These are phyloP conservation scores for Piezodorus guildinii DNA, from an alignment of 1,140 invertebrate species.

Conservation along the genomic window DNA sequence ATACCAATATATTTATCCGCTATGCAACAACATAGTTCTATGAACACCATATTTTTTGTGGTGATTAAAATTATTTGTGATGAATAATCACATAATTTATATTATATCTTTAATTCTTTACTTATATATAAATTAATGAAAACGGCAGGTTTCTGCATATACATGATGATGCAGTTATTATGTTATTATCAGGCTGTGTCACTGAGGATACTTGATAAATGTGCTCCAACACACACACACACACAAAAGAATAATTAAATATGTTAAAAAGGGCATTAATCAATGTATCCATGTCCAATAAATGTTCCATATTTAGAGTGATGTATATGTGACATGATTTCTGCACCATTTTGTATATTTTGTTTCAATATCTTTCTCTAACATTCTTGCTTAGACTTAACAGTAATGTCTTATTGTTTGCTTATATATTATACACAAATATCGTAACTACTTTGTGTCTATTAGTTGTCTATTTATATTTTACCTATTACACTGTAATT, in stretches of 20 bases:
- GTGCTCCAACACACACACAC: background rate
- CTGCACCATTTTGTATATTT: conserved; percentile 17
- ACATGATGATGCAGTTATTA: conserved; percentile 1
- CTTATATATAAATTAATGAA: conserved; percentile 19
- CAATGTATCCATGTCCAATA: conserved; percentile 6
- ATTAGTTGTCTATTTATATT: conserved; percentile 24
- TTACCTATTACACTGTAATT: conserved; percentile 21
- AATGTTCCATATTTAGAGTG: conserved; percentile 12
- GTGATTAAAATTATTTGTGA: conserved; percentile 12
- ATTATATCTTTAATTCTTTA: conserved; percentile 19
- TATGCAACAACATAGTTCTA: conserved; percentile 21
- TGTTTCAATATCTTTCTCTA: conserved; percentile 23
- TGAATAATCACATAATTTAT: conserved; percentile 17
- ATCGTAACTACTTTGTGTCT: conserved; percentile 25
- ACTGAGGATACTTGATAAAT: conserved; percentile 14
- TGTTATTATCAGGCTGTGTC: conserved; percentile 15
- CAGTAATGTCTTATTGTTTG: conserved; percentile 21
- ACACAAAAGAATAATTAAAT: background rate
- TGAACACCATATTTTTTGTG: conserved; percentile 19
- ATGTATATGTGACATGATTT: conserved; percentile 9
- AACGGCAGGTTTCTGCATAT: background rate
- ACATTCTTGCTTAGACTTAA: conserved; percentile 18
- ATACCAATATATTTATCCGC: conserved; percentile 16
- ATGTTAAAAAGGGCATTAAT: conserved; percentile 3
- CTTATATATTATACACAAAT: conserved; percentile 22